These are phyloP conservation scores for Tadarida brasiliensis DNA, from an alignment of 2,797 vertebrate genomes.

Conservation along the genomic window DNA sequence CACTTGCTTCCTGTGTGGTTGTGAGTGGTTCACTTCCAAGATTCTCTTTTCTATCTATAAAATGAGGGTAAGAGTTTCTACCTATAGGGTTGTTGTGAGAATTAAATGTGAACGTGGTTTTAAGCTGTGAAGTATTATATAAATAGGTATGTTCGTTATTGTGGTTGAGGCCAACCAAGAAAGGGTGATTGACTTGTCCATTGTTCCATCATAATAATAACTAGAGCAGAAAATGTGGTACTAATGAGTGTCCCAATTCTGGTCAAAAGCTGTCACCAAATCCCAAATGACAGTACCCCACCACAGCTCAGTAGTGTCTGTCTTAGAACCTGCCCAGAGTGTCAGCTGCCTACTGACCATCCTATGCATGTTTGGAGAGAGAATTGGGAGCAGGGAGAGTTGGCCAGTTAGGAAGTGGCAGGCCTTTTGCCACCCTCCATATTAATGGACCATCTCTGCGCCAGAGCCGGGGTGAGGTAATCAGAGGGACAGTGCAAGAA, in stretches of 20 bases:
- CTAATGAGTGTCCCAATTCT: neutral
- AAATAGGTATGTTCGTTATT: neutral
- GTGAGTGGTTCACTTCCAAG: neutral
- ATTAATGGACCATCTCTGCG: neutral
- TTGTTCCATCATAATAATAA: neutral
- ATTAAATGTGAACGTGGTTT: neutral
- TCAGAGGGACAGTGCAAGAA: slow-evolving; percentile 59
- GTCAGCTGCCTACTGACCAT: neutral
- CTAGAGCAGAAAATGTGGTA: slow-evolving; percentile 40
- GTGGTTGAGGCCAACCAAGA: neutral
- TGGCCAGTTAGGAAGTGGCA: neutral
- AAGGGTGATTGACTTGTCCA: neutral
- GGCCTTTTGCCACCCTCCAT: neutral
- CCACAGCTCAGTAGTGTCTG: neutral
- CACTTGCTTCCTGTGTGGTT: neutral
- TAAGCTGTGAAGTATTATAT: neutral
- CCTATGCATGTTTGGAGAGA: neutral
- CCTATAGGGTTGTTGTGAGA: neutral
- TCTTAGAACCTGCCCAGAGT: neutral
- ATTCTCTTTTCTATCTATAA: neutral
- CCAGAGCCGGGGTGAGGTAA: slow-evolving; percentile 69
- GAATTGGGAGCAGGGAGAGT: neutral
- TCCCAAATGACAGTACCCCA: neutral
- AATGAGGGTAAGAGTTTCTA: neutral
- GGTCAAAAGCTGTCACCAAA: neutral